A percentile compares a stretch with the other conserved stretches of the same genome.
phyloP scores from a whole-genome alignment of 2,888 invertebrate genomes.

The Bellardia pandia region DNA sequence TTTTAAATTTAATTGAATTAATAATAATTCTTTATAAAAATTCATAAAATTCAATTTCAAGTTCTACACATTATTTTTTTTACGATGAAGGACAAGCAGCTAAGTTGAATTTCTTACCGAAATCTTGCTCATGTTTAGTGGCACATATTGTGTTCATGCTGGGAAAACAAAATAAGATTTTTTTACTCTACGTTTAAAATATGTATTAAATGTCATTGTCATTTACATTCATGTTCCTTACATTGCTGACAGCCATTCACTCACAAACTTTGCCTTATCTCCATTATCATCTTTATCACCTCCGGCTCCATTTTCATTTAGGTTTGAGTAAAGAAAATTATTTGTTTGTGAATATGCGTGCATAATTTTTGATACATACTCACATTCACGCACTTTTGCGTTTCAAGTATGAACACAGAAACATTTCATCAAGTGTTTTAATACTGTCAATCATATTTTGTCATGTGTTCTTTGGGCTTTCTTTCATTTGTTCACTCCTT shows the following conservation, averaged over 20 bases:
- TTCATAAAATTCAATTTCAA: background rate
- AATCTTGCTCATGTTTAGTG: constrained; percentile 42
- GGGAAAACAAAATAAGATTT: constrained; percentile 47
- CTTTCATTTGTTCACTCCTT: background rate
- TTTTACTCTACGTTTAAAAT: constrained; percentile 1
- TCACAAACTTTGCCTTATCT: constrained; percentile 11
- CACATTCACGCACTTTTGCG: constrained; percentile 29
- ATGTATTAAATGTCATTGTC: constrained; percentile 57
- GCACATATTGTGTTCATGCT: constrained; percentile 30
- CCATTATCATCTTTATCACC: background rate
- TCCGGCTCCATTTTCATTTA: background rate
- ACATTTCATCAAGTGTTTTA: constrained; percentile 71
- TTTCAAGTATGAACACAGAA: constrained; percentile 25
- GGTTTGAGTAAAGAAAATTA: background rate
- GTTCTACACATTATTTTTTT: background rate
- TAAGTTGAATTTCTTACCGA: constrained; percentile 20
- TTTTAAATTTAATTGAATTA: background rate
- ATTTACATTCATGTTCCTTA: constrained; percentile 29
- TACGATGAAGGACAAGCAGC: constrained; percentile 26
- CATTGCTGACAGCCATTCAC: constrained; percentile 13
- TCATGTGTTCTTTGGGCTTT: constrained; percentile 45
- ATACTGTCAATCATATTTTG: constrained; percentile 72
- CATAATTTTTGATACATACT: constrained; percentile 60
- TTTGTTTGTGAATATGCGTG: constrained; percentile 30
- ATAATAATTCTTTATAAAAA: background rate